Percentiles rank a stretch among this genome's conserved stretches.
These are phyloP conservation scores for Theocolax elegans DNA, from an alignment of 1,140 invertebrate genomes.

Conservation along the genomic window DNA sequence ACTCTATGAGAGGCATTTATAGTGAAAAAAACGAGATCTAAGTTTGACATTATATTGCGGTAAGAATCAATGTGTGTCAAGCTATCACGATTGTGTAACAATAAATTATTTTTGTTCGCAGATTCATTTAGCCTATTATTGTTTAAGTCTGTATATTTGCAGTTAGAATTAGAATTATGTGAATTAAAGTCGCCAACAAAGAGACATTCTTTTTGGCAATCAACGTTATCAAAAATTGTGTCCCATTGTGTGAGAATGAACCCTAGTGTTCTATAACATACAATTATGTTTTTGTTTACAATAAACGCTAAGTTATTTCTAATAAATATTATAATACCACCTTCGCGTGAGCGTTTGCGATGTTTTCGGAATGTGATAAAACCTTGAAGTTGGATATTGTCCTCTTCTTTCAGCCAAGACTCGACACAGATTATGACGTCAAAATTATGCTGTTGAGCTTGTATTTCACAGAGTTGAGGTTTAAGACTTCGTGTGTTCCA, in stretches of 20 bases:
- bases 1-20: neutral
- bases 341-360: neutral
- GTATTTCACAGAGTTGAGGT: neutral
- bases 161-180: conserved; percentile 15
- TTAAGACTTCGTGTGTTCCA: conserved; percentile 5
- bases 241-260: neutral
- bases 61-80: neutral
- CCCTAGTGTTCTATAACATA: conserved; percentile 1
- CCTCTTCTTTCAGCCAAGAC: conserved; percentile 12
- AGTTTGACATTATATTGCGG: neutral
- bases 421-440: conserved; percentile 16
- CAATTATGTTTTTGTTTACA: neutral
- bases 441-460: neutral
- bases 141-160: neutral
- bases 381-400: neutral
- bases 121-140: neutral
- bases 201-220: neutral
- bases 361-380: conserved; percentile 9
- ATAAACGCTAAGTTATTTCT: neutral
- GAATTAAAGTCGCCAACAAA: neutral
- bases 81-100: neutral
- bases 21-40: neutral
- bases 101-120: neutral
- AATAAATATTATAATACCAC: conserved; percentile 4
- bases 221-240: neutral